Evolutionary conservation across 2,113 vertebrate species (phyloP).

Genomic region (Pitta sordida): DNA sequence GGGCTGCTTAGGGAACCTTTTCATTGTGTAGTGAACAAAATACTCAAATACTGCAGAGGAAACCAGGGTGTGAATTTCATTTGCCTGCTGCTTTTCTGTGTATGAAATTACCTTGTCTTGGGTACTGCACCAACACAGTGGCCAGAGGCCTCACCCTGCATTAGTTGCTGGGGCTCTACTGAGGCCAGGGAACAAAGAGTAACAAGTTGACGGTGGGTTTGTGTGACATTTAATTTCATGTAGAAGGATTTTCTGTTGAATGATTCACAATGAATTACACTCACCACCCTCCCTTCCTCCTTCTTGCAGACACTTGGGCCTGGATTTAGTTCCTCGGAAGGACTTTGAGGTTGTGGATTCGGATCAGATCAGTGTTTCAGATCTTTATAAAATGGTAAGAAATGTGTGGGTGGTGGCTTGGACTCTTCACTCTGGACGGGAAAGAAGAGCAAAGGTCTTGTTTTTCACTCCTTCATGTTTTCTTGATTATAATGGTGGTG

Average conservation of each 20-base stretch:
- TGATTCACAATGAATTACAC: background rate
- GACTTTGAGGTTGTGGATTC: slow-evolving; percentile 98
- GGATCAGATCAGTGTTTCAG: slow-evolving; percentile 95
- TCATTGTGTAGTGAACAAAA: background rate
- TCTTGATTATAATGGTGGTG: background rate
- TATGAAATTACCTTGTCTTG: background rate
- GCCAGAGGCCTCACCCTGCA: background rate
- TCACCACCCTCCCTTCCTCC: background rate
- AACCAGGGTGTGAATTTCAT: background rate
- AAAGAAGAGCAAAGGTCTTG: background rate
- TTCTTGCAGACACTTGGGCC: slow-evolving; percentile 86
- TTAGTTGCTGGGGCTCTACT: background rate
- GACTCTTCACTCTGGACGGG: background rate
- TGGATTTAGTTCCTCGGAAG: slow-evolving; percentile 95
- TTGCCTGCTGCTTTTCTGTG: background rate
- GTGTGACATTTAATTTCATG: background rate
- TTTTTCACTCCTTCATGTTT: background rate
- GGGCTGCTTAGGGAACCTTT: background rate
- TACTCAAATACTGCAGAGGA: background rate
- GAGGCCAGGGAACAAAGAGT: background rate
- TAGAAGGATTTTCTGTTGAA: background rate
- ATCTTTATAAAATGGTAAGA: slow-evolving; percentile 97
- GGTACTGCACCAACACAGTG: background rate
- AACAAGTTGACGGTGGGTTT: background rate
- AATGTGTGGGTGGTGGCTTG: background rate